A percentile compares a stretch with the other conserved stretches of the same genome.
These are phyloP conservation scores for Tetranychus truncatus DNA, from an alignment of 2,888 invertebrate species.

Conservation along the genomic window DNA sequence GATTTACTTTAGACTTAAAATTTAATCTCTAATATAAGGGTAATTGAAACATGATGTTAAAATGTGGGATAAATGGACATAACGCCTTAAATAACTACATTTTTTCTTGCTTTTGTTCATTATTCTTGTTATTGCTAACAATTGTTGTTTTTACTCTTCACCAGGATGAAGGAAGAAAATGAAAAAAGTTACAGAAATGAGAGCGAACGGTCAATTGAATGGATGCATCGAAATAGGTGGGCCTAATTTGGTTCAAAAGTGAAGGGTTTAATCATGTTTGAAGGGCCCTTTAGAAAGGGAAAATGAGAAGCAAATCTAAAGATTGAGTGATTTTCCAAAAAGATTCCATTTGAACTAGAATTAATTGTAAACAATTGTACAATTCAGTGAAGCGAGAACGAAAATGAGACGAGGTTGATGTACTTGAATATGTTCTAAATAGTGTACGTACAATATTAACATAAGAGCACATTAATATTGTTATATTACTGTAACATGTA, in stretches of 20 bases:
- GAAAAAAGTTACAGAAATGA: background rate
- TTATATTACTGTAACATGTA: background rate
- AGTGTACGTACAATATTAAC: too few relatives aligned
- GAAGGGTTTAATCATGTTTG: background rate
- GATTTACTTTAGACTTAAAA: background rate
- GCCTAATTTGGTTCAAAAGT: background rate
- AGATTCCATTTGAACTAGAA: background rate
- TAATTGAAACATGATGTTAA: background rate
- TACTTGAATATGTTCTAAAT: background rate
- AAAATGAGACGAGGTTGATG: background rate
- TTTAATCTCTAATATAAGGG: background rate
- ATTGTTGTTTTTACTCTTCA: background rate
- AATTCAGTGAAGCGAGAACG: background rate
- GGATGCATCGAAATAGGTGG: background rate
- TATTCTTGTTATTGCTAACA: background rate
- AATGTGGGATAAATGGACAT: background rate
- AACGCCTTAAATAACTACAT: background rate
- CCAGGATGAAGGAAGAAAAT: too few relatives aligned
- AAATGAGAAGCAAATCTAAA: too few relatives aligned
- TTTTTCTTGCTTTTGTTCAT: background rate
- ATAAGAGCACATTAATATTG: too few relatives aligned
- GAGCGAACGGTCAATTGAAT: background rate
- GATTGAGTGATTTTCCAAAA: background rate
- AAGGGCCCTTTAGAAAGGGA: too few relatives aligned
- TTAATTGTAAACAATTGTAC: background rate